phyloP scores from a whole-genome alignment of 2,888 invertebrate genomes.

The Scaptomyza tumidula region DNA sequence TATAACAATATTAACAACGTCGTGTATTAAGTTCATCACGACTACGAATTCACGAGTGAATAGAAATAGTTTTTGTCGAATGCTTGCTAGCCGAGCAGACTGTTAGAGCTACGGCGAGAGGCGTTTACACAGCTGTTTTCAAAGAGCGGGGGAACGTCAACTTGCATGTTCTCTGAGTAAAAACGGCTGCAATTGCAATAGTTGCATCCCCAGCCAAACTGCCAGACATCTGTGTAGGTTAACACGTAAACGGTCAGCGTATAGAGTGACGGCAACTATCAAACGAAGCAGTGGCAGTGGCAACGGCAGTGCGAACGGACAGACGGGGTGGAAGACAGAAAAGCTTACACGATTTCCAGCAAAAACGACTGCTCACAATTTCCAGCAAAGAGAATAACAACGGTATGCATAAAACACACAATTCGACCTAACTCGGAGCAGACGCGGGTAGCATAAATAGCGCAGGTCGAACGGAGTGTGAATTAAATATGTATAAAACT shows the following conservation, averaged over 20 bases:
- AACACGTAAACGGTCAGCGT: conserved; percentile 9
- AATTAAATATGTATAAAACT: conserved; percentile 66
- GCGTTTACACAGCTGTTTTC: conserved; percentile 56
- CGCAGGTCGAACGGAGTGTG: conserved; percentile 12
- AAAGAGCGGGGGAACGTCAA: conserved; percentile 1
- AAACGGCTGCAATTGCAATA: conserved; percentile 61
- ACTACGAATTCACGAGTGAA: conserved; percentile 15
- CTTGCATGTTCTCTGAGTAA: conserved; percentile 56
- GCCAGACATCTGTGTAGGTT: conserved; percentile 26
- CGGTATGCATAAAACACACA: conserved; percentile 66
- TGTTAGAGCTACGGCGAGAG: conserved; percentile 12
- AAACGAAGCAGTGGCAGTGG: conserved; percentile 38
- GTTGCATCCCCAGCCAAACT: conserved; percentile 51
- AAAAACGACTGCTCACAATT: conserved; percentile 12
- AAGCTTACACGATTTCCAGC: conserved; percentile 33
- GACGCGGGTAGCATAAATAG: conserved; percentile 21
- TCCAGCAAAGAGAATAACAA: conserved; percentile 38
- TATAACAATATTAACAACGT: neutral
- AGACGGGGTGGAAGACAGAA: conserved; percentile 23
- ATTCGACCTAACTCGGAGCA: conserved; percentile 38
- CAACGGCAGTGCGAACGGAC: conserved; percentile 20
- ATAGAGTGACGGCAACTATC: conserved; percentile 70
- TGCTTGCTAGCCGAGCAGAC: conserved; percentile 44
- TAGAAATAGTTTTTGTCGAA: conserved; percentile 19
- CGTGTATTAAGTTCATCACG: conserved; percentile 27